phyloP scores from a whole-genome alignment of 2,113 vertebrate species.

The Grammatotria lemairii region DNA sequence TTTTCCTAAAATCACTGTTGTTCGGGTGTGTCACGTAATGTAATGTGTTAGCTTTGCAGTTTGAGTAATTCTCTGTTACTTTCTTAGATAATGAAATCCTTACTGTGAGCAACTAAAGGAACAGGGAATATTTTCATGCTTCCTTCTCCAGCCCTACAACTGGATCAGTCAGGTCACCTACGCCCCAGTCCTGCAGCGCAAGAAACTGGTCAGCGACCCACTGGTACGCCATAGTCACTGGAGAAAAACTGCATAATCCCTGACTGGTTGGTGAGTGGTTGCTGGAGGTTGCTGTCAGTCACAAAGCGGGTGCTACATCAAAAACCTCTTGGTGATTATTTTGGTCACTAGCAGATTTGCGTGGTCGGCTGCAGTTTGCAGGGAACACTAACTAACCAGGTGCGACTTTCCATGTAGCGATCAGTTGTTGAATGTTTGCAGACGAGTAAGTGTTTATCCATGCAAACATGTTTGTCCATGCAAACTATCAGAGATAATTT shows the following conservation, averaged over 20 bases:
- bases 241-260: accelerated
- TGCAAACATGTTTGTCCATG: neutral
- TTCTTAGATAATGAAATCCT: neutral
- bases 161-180: neutral
- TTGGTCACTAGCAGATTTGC: neutral
- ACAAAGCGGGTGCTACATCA: neutral
- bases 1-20: neutral
- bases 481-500: neutral
- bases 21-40: neutral
- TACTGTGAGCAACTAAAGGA: neutral
- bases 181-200: accelerated
- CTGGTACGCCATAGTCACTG: neutral
- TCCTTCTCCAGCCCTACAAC: neutral
- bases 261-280: neutral
- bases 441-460: neutral
- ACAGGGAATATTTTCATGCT: neutral
- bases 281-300: neutral
- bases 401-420: neutral
- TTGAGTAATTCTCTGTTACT: neutral
- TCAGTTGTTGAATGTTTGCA: neutral
- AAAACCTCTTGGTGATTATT: neutral
- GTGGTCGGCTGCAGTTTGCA: neutral
- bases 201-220: neutral
- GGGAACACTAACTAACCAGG: accelerated
- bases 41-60: neutral